Conservation (phyloP, 2,113 vertebrate genomes). For the Campylomormyrus tamandua region DNA sequence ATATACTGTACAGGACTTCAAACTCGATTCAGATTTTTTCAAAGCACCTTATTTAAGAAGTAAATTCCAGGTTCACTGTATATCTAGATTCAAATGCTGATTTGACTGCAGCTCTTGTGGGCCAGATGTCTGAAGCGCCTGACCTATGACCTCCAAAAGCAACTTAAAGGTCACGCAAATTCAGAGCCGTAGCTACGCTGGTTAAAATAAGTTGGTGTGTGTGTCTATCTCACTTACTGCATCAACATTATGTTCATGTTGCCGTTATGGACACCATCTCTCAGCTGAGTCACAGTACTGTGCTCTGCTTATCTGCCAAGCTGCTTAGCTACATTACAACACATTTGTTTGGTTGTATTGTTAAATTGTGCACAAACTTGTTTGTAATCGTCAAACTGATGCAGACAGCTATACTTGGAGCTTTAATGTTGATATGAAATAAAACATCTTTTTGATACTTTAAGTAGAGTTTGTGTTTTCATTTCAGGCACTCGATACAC, state of each 20-base stretch:
- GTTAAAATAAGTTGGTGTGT: neutral
- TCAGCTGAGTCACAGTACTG: neutral
- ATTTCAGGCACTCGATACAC: neutral
- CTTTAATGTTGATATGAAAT: neutral
- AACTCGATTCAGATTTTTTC: neutral
- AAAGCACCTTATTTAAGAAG: neutral
- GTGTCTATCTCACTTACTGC: neutral
- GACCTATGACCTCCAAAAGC: neutral
- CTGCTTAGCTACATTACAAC: neutral
- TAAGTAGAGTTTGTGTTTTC: neutral
- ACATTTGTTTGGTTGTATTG: neutral
- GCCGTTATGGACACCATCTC: no score
- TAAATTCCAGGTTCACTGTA: neutral
- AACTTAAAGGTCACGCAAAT: neutral
- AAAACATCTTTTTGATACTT: neutral
- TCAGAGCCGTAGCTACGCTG: neutral
- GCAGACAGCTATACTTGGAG: neutral
- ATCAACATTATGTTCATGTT: neutral
- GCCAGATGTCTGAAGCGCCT: neutral
- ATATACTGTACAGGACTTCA: neutral
- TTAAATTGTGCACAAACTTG: neutral
- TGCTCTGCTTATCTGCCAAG: neutral
- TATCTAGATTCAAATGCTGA: neutral
- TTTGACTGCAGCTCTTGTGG: neutral
- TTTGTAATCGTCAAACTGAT: neutral